Conservation (phyloP, 2,797 vertebrate genomes). For the Pantherophis vulpinus region DNA sequence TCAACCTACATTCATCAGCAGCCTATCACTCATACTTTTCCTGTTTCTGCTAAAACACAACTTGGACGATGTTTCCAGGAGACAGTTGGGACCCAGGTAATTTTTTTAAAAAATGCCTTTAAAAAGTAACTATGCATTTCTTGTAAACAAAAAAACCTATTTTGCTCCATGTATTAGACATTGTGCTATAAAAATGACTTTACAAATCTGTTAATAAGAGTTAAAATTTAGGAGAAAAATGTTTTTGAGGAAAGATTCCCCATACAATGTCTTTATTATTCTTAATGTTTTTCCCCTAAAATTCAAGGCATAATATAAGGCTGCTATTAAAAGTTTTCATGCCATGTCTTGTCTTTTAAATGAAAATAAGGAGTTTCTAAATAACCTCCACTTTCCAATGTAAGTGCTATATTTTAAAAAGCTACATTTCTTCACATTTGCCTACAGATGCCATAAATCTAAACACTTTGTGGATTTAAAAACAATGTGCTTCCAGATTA, state of each 20-base stretch:
- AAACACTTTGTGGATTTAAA: background rate
- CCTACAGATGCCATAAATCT: background rate
- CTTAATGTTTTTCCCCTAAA: background rate
- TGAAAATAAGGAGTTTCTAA: background rate
- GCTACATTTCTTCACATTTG: background rate
- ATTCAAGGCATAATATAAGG: background rate
- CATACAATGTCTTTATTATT: background rate
- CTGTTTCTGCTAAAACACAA: constrained; percentile 85
- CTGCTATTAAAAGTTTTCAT: background rate
- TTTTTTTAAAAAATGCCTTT: background rate
- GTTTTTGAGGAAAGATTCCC: background rate
- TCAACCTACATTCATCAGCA: constrained; percentile 83
- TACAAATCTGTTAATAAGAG: background rate
- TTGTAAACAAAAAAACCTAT: background rate
- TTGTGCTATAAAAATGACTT: background rate
- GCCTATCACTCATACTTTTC: constrained; percentile 81
- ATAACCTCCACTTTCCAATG: background rate
- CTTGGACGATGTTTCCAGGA: constrained; percentile 98
- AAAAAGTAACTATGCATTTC: background rate
- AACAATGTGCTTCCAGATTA: background rate
- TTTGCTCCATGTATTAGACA: background rate
- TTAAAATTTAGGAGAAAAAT: background rate
- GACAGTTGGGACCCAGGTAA: constrained; percentile 89
- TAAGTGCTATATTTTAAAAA: background rate
- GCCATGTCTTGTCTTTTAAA: background rate